Base-by-base conservation (phyloP, 2,888 invertebrate genomes). In the Cryptus viduatorius region DNA sequence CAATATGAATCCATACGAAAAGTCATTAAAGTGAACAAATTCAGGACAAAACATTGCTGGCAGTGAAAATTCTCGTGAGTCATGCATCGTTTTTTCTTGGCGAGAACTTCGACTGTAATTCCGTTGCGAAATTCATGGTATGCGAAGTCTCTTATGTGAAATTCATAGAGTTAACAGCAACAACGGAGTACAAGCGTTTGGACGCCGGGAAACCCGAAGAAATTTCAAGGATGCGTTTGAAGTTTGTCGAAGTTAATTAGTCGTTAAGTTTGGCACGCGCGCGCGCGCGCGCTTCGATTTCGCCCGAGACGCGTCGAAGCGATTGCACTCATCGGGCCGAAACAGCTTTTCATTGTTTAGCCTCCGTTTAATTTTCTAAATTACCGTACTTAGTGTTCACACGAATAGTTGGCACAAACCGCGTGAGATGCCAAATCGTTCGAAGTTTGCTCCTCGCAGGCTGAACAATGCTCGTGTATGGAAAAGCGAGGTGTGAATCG, bases 181-280 rank as follows among this genome's bases (percentile, higher is more conserved):
- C 24, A 29, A 29, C n/a, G 46, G 56, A 29, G 53, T 59, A 48
- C 42, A 37, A 31, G 46, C 44, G 7, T 5, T 71, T 56, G 48
- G 31, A 29, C 56, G 65, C 37, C 72, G 76, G 48, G 79, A 65
- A 65, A 83, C 76, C 48, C 72, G 67, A 65, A n/a, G 59, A 48
- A 83, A 80, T 76, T 83, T 77, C 72, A 19, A 67, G 59, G 61
- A 75, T 31, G 44, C 73, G 59, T 59, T 80, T 72, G 44, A 77
- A 84, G 72, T 80, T 84, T 80, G 80, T 84, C 77, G 68, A 71
- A 72, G 80, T 73, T 80, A 76, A 79, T 80, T 84, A 71, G 37
- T 8, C 24, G 24, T 37, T 37, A 24, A 24, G 24, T 24, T 24
- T 24, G 2, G 2, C 24, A 3, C 37, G 0, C 37, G 37, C 24